Evolutionary conservation across 2,888 invertebrate genomes (phyloP).

Genomic region (Blera fallax): DNA sequence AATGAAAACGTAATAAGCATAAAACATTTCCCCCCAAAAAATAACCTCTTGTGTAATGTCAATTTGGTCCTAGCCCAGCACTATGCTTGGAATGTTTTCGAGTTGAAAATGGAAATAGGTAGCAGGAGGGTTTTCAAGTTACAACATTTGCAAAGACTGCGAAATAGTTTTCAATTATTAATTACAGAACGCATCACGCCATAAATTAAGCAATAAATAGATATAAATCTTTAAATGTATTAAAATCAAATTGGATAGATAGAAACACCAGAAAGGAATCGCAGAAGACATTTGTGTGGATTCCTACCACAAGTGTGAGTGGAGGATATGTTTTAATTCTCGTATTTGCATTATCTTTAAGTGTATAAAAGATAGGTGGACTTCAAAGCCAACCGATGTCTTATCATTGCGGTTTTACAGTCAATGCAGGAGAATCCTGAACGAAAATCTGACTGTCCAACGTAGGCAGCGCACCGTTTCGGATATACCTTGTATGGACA

Average conservation of each 20-base stretch:
- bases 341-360: too few species aligned
- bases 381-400: too few species aligned
- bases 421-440: too few species aligned
- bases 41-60: not conserved
- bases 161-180: conserved; percentile 17
- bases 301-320: too few species aligned
- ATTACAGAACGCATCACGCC: not conserved
- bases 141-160: not conserved
- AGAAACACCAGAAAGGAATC: too few species aligned
- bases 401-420: too few species aligned
- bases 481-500: too few species aligned
- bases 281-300: too few species aligned
- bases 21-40: conserved; percentile 38
- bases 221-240: not conserved
- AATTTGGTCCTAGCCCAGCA: not conserved
- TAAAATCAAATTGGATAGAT: not conserved
- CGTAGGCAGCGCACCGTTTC: too few species aligned
- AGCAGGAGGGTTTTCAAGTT: not conserved
- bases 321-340: too few species aligned
- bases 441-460: too few species aligned
- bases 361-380: too few species aligned
- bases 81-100: not conserved
- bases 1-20: conserved; percentile 73
- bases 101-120: not conserved
- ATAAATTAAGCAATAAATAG: not conserved